These are phyloP conservation scores for Picus viridis DNA, from an alignment of 2,797 vertebrate genomes.

Conservation along the genomic window DNA sequence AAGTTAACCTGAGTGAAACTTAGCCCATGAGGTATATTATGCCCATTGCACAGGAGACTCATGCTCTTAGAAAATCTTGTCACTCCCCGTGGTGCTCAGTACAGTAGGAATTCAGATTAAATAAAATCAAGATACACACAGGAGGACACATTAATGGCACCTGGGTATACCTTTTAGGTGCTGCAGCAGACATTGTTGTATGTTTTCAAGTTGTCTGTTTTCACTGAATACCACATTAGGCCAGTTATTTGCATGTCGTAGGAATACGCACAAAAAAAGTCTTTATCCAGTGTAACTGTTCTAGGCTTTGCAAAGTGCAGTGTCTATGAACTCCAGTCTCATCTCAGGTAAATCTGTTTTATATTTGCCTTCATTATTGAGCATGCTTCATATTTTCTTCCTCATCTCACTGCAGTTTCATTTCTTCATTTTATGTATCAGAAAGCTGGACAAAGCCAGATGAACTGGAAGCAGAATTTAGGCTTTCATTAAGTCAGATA, in stretches of 20 bases:
- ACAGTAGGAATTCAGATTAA: background rate
- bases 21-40: background rate
- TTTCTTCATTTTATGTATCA: conserved; percentile 28
- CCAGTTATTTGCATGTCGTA: background rate
- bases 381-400: background rate
- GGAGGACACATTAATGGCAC: background rate
- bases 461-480: conserved; percentile 3
- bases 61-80: background rate
- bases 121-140: background rate
- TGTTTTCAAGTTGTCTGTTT: background rate
- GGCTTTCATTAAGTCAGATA: conserved; percentile 43
- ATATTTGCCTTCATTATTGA: conserved; percentile 49
- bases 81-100: background rate
- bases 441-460: background rate
- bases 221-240: background rate
- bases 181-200: background rate
- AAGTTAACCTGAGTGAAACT: background rate
- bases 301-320: background rate
- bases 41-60: background rate
- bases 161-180: background rate
- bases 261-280: background rate
- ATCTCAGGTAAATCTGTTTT: background rate
- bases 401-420: conserved; percentile 19
- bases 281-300: background rate
- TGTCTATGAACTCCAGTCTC: background rate